Base-by-base conservation (phyloP, 2,888 invertebrate species). In the Drosophila falleni region DNA sequence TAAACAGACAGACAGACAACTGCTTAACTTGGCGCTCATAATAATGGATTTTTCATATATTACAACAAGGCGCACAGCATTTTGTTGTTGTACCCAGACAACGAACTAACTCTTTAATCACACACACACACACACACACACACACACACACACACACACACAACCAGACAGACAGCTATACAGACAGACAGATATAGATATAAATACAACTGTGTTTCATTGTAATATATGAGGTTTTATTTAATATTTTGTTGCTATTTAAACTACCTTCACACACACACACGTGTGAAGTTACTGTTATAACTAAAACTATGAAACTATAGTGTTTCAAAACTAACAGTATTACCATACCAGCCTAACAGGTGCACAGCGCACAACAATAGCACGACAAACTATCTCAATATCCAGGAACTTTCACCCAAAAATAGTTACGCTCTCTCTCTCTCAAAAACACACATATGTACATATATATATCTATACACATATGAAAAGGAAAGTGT, bases 301-400 rank as follows among this genome's bases (percentile, higher is more conserved):
- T 81, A 89, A 88, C 85, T 89, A 84, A 85, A 84, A 90, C 85
- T 89, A 89, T 81, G 80, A 74, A 85, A 87, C 79, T 87, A 89
- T 89, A 89, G 89, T 91, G 86, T 91, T 90, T 88, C 90, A 91
- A 90, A 91, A 91, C 91, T 91, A 91, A 87, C 91, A 89, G 91
- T 88, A 91, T 91, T 91, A 91, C 91, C 91, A 91, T 91, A 91
- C 87, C 87, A 85, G 81, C 65, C 71, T 87, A 89, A 78, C 85
- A 86, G 91, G 91, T 77, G 73, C 77, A n/a, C 91, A 91, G 91
- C 77, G 74, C 6, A 0, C 3, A 5, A 26, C 5, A 58, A 71
- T 37, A 78, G 72, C 63, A 71, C 76, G 70, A 78, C 72, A 70
- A 86, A 89, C 87, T 87, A 87, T 89, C 78, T 80, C 83, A 66